Evolutionary conservation across 2,888 invertebrate genomes (phyloP), one percentile per base, ranked within the genome.

Genomic region (Agrochola circellaris): DNA sequence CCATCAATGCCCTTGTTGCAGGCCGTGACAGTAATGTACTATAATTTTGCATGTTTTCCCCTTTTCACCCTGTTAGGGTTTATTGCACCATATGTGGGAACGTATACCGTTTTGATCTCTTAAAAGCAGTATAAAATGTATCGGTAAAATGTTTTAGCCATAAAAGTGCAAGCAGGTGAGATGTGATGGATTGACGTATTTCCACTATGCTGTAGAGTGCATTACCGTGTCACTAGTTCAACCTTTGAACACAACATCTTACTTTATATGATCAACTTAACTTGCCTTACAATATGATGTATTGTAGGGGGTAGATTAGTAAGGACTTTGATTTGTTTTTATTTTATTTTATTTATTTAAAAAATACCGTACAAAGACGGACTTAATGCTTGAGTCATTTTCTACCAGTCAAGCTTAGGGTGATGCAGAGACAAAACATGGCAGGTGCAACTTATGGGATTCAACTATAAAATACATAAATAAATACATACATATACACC

Each of bases 101-200:
- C 38, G 56, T 58, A 60, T 26, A 60, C 68, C 48, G 23, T 58
- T 72, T 82, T 72, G 82, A 85, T 85, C 60, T 76, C 62, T 65
- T 82, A 71, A 85, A 82, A 82, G 82, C 86, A 26, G 48, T 73
- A 81, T 76, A 65, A 85, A 86, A 61, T 45, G 67, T 77, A 86
- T 83, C 78, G 71, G 61, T 66, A 86, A 86, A 66, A 78, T 72
- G 73, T 69, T 86, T 83, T 70, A 83, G 48, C 84, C 66, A 64
- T 83, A 86, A 83, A 85, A 83, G 73, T 83, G 86, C 86, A 83
- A 65, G 56, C 61, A 86, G 87, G 74, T 75, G 69, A 70, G 26
- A 70, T 83, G 72, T 86, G 87, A 86, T 84, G 84, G 87, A 84
- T 84, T 86, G 88, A 79, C 86, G 68, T 66, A 64, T 69, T 68